Evolutionary conservation across 2,888 invertebrate species (phyloP).

Genomic region (Cheilosia vulpina): DNA sequence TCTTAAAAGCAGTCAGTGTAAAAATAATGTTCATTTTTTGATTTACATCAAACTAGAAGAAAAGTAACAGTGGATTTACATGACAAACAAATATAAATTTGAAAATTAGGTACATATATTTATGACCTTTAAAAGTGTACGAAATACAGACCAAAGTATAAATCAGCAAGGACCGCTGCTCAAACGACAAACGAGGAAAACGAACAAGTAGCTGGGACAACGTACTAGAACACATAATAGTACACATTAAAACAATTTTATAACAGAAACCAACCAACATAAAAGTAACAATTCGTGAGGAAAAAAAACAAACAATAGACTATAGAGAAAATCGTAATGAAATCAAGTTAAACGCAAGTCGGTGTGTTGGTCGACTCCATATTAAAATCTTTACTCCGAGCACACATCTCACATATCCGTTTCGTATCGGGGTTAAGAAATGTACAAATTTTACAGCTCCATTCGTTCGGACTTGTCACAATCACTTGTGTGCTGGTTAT

Average conservation of each 20-base stretch:
- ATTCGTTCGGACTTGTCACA: slow-evolving; percentile 83
- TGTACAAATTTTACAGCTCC: slow-evolving; percentile 89
- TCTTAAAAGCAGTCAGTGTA: too few species aligned
- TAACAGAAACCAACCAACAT: slow-evolving; percentile 32
- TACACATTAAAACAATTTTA: slow-evolving; percentile 47
- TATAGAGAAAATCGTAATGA: slow-evolving; percentile 52
- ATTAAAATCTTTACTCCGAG: slow-evolving; percentile 84
- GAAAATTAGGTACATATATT: too few species aligned
- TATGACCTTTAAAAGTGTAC: too few species aligned
- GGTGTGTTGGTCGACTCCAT: slow-evolving; percentile 82
- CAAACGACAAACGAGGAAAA: too few species aligned
- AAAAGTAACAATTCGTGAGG: slow-evolving; percentile 63
- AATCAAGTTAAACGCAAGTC: slow-evolving; percentile 80
- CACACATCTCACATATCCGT: slow-evolving; percentile 89
- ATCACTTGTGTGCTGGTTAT: slow-evolving; percentile 78
- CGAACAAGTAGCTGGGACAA: neutral
- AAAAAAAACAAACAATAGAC: slow-evolving; percentile 58
- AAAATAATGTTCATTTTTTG: too few species aligned
- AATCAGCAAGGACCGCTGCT: too few species aligned
- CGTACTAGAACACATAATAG: slow-evolving; percentile 48
- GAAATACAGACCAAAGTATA: too few species aligned
- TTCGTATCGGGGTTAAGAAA: slow-evolving; percentile 85
- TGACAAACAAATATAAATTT: too few species aligned
- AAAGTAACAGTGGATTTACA: too few species aligned
- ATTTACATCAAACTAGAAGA: too few species aligned